Conservation (phyloP, 2,797 vertebrate genomes). For the Synanceia verrucosa region DNA sequence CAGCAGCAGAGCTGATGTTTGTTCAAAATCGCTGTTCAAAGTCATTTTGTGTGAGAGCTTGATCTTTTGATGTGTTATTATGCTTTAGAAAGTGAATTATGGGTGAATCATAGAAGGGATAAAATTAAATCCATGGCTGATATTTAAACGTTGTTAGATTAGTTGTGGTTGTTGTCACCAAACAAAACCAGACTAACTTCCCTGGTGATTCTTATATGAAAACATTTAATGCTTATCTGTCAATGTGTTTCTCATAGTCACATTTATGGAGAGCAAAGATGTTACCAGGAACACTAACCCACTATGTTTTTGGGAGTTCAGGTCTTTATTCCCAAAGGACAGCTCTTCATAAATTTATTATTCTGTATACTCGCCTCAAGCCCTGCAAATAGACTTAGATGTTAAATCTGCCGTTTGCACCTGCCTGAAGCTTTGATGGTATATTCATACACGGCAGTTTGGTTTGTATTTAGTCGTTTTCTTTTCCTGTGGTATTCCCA, state of each 20-base stretch:
- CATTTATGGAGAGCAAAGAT: background rate
- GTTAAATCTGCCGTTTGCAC: constrained; percentile 7
- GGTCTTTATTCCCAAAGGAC: constrained; percentile 8
- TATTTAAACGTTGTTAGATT: background rate
- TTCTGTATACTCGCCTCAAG: constrained; percentile 14
- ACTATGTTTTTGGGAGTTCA: background rate
- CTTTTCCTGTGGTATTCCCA: too few species aligned
- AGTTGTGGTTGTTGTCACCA: background rate
- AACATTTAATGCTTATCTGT: background rate
- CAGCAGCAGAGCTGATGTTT: background rate
- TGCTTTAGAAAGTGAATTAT: background rate
- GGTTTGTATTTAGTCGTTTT: constrained; percentile 1
- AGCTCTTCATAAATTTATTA: constrained; percentile 23
- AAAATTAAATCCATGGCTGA: background rate
- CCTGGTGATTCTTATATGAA: background rate
- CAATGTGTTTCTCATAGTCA: background rate
- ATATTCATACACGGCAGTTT: background rate
- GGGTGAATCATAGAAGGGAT: constrained; percentile 12
- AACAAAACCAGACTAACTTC: background rate
- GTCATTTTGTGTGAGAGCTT: constrained; percentile 8
- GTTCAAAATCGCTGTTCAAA: constrained; percentile 13
- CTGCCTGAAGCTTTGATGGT: background rate
- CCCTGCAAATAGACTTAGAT: background rate
- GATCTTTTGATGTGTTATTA: background rate
- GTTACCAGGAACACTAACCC: background rate